A percentile compares a stretch with the other conserved stretches of the same genome.
Evolutionary conservation across 2,113 vertebrate genomes (phyloP).

Genomic region (Gallinago media): DNA sequence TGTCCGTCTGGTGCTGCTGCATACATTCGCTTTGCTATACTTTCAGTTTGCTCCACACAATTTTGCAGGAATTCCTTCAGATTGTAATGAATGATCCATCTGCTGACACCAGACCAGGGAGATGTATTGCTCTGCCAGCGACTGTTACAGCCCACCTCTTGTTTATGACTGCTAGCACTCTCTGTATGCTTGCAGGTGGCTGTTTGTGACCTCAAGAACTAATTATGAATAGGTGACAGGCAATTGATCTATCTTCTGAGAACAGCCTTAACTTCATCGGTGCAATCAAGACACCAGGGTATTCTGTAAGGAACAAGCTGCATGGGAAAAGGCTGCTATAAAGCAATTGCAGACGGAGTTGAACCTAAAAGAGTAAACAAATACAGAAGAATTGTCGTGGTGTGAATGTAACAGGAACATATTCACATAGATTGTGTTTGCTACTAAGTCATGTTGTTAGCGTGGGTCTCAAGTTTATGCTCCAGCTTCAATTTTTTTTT

Average conservation of each 20-base stretch:
- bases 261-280: neutral
- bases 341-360: neutral
- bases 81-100: neutral
- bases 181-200: neutral
- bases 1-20: neutral
- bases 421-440: neutral
- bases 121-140: neutral
- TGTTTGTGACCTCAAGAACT: neutral
- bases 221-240: neutral
- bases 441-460: neutral
- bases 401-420: neutral
- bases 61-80: neutral
- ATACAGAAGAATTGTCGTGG: neutral
- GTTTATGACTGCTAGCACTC: neutral
- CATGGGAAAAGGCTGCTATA: neutral
- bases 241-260: neutral
- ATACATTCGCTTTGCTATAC: neutral
- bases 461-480: neutral
- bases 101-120: neutral
- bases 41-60: neutral
- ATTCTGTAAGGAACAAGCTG: neutral
- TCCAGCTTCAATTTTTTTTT: neutral
- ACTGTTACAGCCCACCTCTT: neutral
- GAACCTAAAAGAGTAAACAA: neutral
- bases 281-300: neutral